Base-by-base conservation (phyloP, 2,113 vertebrate species). In the Caretta caretta region DNA sequence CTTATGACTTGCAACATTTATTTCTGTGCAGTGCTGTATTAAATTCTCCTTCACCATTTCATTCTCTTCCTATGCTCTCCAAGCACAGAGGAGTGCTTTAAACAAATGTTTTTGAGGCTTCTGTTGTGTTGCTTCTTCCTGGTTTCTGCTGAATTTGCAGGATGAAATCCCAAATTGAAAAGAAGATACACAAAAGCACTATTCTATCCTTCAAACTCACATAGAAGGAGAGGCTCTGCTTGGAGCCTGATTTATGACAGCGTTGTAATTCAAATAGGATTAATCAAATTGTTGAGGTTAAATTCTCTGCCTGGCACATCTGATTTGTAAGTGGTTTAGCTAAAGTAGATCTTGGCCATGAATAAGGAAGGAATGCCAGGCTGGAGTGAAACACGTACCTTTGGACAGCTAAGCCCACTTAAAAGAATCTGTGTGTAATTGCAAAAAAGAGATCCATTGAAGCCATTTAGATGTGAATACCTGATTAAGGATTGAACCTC, bases 1-100 rank as follows among this genome's bases (percentile, higher is more conserved):
- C 96, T 97, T 94, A 97, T 97, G 97, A 98, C 96, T 97, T 97
- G 97, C 95, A 97, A 95, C 95, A 95, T 96, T 93, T 94, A 90
- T 92, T 93, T 96, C 92, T 96, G 76, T 94, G 84, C 92, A 90
- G 93, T 84, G 88, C 91, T 95, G 88, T 90, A 31, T 89, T 86
- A 92, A 90, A 93, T 93, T 93, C 87, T 94, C 79, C 94, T 90
- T 95, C 87, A 98, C 96, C 95, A 97, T 95, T 94, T 93, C 89
- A 93, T 95, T 97, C 94, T 96, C 92, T 93, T 92, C 46, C 62
- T 22, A 1, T 92, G 84, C 84, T 96, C 84, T 82, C 78, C 87
- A 80, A 92, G 93, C 88, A 84, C 84, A 89, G 49, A n/a, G n/a
- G 90, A 97, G 84, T 89, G 93, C 81, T 95, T 94, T 89, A 92